Base-by-base conservation (phyloP, 2,113 vertebrate species). In the Neodontobutis hainanensis region DNA sequence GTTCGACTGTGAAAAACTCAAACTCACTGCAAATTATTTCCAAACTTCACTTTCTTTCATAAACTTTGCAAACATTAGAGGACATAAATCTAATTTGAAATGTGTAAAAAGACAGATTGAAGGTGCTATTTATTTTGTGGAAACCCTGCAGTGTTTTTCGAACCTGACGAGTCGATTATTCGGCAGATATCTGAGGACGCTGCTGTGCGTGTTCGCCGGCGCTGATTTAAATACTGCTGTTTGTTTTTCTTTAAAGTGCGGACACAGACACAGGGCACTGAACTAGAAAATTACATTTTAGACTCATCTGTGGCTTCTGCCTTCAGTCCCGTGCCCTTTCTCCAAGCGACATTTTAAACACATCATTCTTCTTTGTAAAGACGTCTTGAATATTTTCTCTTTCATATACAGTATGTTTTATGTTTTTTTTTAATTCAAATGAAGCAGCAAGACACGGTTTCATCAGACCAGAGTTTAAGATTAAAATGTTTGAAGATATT, bases 241-340 rank as follows among this genome's bases (percentile, higher is more conserved):
- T 88, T 71, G 83, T 90, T 93, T 87, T 91, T 83, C 77, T 92
- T 88, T 80, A 88, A 60, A 87, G 77, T 85, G 80, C 61, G 72
- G 40, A 46, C 82, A 77, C 77, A 90, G 92, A 93, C 89, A 88
- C 90, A 77, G 91, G 82, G 92, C 89, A 85, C 84, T 88, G 91
- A 93, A 93, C 91, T 90, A 90, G 92, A 94, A 94, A 95, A 94
- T 92, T 90, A 89, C 89, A 90, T 93, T 93, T 92, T 80, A 89
- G 88, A 91, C 81, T 82, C 72, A 57, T 65, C 80, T 82, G 88
- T 70, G 81, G 87, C 48, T 78, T 75, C 78, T 60, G 82, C 75
- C 19, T 27, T 62, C 14, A 71, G 67, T 77, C 77, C 59, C 47
- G 81, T 81, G 86, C 85, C 92, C 92, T 93, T 87, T 87, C 74